These are phyloP conservation scores for Rhinichthys klamathensis DNA, from an alignment of 2,113 vertebrate species.

Conservation along the genomic window DNA sequence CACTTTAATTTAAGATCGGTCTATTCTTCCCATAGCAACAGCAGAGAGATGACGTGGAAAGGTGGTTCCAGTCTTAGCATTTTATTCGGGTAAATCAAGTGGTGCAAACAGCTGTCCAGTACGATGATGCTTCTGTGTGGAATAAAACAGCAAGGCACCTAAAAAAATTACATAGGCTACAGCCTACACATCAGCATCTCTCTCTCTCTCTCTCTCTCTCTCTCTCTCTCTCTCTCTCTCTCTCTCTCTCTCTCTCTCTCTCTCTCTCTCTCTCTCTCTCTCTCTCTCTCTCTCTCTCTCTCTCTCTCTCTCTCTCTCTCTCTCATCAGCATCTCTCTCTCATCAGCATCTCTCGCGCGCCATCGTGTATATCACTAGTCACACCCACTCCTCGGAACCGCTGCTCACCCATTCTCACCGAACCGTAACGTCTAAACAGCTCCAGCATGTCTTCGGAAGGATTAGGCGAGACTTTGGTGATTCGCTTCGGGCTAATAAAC, in stretches of 20 bases:
- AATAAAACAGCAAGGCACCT: background rate
- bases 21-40: constrained; percentile 48
- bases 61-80: background rate
- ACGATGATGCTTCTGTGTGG: background rate
- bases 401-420: constrained; percentile 29
- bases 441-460: constrained; percentile 82
- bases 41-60: constrained; percentile 40
- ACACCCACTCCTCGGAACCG: constrained; percentile 9
- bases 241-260: background rate
- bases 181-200: background rate
- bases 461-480: constrained; percentile 82
- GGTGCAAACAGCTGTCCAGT: background rate
- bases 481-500: constrained; percentile 95
- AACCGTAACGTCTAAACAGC: constrained; percentile 19
- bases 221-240: background rate
- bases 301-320: background rate
- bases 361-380: background rate
- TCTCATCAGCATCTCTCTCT: too few species aligned
- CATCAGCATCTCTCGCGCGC: too few species aligned
- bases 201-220: background rate
- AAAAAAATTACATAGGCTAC: background rate
- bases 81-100: background rate
- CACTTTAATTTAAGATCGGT: background rate
- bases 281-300: background rate
- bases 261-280: background rate